phyloP scores from a whole-genome alignment of 2,113 vertebrate genomes.

The Nothobranchius furzeri region DNA sequence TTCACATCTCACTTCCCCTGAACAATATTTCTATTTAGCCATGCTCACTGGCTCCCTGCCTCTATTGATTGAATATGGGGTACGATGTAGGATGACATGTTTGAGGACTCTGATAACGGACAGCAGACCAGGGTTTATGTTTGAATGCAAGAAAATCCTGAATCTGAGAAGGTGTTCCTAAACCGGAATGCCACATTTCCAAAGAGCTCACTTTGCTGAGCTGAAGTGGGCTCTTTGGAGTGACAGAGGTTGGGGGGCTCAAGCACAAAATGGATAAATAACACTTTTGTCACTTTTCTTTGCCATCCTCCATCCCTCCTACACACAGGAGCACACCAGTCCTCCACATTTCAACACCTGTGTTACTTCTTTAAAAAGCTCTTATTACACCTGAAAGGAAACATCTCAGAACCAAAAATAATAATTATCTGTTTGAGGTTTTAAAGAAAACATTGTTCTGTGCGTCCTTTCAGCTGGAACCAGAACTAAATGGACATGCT shows the following conservation, averaged over 20 bases:
- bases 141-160: slow-evolving; percentile 37
- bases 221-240: slow-evolving; percentile 21
- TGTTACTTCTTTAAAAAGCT: slow-evolving; percentile 25
- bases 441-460: slow-evolving; percentile 53
- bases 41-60: slow-evolving; percentile 71
- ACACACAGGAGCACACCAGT: slow-evolving; percentile 11
- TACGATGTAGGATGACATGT: slow-evolving; percentile 53
- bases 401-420: slow-evolving; percentile 40
- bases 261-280: slow-evolving; percentile 27
- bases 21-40: slow-evolving; percentile 84
- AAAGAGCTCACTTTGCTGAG: slow-evolving; percentile 4
- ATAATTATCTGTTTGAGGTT: slow-evolving; percentile 48
- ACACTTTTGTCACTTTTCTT: slow-evolving; percentile 29
- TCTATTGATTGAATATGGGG: slow-evolving; percentile 69
- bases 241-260: slow-evolving; percentile 14
- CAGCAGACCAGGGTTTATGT: slow-evolving; percentile 53
- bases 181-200: slow-evolving; percentile 15
- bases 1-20: slow-evolving; percentile 82
- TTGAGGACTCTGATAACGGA: slow-evolving; percentile 47
- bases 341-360: slow-evolving; percentile 45
- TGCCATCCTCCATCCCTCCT: slow-evolving; percentile 10
- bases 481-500: slow-evolving; percentile 54
- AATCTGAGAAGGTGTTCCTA: slow-evolving; percentile 10
- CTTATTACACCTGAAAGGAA: slow-evolving; percentile 46
- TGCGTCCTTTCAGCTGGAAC: slow-evolving; percentile 48